Conservation (phyloP, 2,113 vertebrate genomes). For the Ameiurus melas region DNA sequence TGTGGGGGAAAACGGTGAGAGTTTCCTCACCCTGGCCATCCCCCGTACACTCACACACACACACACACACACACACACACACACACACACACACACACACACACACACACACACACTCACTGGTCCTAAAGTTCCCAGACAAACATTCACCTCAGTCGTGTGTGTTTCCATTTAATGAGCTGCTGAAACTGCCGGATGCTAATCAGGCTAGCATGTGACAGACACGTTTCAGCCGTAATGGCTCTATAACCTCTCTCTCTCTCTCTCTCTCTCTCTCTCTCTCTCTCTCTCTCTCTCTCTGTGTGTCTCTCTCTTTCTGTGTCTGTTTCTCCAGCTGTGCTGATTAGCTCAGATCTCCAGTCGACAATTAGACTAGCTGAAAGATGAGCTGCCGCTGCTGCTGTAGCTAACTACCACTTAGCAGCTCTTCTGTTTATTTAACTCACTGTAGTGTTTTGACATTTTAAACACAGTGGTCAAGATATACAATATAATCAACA, state of each 20-base stretch:
- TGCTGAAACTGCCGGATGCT: slow-evolving; percentile 56
- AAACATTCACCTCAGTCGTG: slow-evolving; percentile 42
- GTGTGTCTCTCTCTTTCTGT: not conserved
- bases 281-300: not conserved
- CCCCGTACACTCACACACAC: not conserved
- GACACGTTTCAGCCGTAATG: slow-evolving; percentile 29
- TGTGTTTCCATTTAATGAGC: slow-evolving; percentile 43
- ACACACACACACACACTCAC: not conserved
- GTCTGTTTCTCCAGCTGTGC: slow-evolving; percentile 33
- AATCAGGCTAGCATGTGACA: slow-evolving; percentile 45
- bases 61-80: not conserved
- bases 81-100: not conserved
- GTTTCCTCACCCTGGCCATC: slow-evolving; percentile 30
- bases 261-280: not conserved
- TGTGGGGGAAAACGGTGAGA: slow-evolving; percentile 21
- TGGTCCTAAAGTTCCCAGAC: slow-evolving; percentile 18
- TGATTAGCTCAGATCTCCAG: slow-evolving; percentile 31
- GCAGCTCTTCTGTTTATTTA: slow-evolving; percentile 46
- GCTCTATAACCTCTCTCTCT: not conserved
- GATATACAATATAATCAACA: too few relatives aligned
- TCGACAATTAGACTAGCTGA: slow-evolving; percentile 51
- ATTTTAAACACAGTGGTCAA: slow-evolving; percentile 9
- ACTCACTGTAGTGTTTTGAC: slow-evolving; percentile 15
- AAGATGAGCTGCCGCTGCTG: slow-evolving; percentile 45
- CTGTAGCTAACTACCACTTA: slow-evolving; percentile 13